Percentiles rank a stretch among this genome's conserved stretches.
Conservation (phyloP, 2,797 vertebrate genomes). For the Lithobates sylvaticus region DNA sequence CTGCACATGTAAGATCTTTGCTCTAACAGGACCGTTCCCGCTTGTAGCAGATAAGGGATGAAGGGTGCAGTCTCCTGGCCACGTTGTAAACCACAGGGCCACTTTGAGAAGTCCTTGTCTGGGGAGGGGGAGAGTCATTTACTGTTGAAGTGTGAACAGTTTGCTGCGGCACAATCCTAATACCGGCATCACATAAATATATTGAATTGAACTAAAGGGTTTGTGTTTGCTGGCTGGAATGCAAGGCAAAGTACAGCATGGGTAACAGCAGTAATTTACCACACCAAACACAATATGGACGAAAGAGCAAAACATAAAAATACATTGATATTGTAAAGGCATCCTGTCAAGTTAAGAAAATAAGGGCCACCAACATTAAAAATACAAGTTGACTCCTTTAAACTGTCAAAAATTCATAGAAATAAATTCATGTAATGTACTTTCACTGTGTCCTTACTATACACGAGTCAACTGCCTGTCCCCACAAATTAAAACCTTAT, state of each 20-base stretch:
- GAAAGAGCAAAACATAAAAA: not conserved
- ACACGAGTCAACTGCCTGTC: not conserved
- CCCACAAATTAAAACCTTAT: not conserved
- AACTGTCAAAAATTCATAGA: too few species aligned
- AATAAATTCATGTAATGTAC: not conserved
- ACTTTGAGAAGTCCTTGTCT: not conserved
- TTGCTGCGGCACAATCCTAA: not conserved
- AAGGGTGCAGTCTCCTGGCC: conserved; percentile 27
- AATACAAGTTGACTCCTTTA: not conserved
- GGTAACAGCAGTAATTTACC: not conserved
- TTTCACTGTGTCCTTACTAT: too few species aligned
- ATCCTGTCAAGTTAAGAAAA: not conserved
- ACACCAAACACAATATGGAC: not conserved
- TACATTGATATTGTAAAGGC: not conserved
- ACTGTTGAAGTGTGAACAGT: too few species aligned
- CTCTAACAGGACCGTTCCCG: not conserved
- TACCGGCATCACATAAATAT: not conserved
- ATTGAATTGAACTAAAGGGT: not conserved
- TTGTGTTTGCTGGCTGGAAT: not conserved
- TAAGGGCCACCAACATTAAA: not conserved
- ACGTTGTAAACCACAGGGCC: not conserved
- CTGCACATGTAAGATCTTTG: conserved; percentile 26
- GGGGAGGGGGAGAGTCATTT: not conserved
- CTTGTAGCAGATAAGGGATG: not conserved
- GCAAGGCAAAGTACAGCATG: not conserved